A percentile compares a stretch with the other conserved stretches of the same genome.
These are phyloP conservation scores for Allobates femoralis DNA, from an alignment of 2,797 vertebrate genomes.

Conservation along the genomic window DNA sequence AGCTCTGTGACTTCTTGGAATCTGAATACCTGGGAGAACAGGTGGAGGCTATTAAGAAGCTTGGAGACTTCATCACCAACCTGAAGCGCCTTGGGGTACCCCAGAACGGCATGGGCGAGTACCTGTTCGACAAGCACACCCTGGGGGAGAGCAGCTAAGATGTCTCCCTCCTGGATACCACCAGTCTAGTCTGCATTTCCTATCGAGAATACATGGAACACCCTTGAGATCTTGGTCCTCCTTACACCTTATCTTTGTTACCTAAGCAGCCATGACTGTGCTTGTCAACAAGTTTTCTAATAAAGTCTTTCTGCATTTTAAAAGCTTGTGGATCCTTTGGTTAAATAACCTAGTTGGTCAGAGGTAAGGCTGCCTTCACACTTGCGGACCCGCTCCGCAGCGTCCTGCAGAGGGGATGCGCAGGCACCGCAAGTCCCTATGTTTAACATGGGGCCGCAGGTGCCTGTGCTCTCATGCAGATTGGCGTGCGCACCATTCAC, in stretches of 20 bases:
- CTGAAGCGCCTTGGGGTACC: conserved; percentile 62
- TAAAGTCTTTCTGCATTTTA: conserved; percentile 52
- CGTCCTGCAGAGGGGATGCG: no score
- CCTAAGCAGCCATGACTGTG: conserved; percentile 38
- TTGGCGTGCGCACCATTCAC: no score
- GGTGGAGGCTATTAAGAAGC: conserved; percentile 58
- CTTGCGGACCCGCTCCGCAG: no score
- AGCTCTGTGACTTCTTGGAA: conserved; percentile 64
- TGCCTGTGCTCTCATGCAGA: no score
- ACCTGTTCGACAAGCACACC: conserved; percentile 65
- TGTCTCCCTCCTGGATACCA: neutral
- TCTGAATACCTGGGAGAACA: conserved; percentile 62
- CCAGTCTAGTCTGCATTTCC: conserved; percentile 24
- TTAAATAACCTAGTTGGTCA: no score
- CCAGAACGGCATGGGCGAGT: conserved; percentile 63
- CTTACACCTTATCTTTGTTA: neutral
- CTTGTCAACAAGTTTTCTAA: conserved; percentile 61
- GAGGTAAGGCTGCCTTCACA: no score
- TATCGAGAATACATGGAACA: neutral
- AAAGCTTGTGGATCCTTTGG: no score
- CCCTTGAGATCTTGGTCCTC: neutral
- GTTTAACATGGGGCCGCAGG: no score
- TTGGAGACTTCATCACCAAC: conserved; percentile 63
- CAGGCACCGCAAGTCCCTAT: no score
- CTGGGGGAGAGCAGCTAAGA: conserved; percentile 55